phyloP scores from a whole-genome alignment of 2,113 vertebrate species.

The Ochotona princeps region DNA sequence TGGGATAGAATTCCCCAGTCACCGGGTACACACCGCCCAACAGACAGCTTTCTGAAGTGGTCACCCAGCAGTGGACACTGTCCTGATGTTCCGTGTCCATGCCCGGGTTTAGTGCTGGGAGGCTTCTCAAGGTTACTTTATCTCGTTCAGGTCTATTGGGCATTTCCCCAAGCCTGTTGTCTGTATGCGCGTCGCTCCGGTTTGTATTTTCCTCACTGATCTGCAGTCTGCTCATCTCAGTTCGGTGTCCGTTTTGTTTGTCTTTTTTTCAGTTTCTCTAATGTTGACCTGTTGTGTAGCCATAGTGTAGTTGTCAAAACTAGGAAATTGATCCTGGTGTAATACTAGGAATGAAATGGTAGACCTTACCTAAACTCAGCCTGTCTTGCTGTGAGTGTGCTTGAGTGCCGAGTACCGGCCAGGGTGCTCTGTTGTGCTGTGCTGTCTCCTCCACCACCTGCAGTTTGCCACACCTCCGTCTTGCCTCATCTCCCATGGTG shows the following conservation, averaged over 20 bases:
- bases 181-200: neutral
- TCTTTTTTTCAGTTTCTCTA: neutral
- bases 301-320: fast-evolving
- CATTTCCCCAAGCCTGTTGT: neutral
- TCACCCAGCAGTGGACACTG: too few relatives aligned
- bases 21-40: neutral
- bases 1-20: neutral
- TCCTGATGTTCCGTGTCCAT: too few relatives aligned
- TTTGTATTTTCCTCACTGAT: neutral
- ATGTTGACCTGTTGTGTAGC: neutral
- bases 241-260: neutral
- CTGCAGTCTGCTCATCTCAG: neutral
- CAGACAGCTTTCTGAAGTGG: neutral
- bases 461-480: fast-evolving
- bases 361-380: neutral
- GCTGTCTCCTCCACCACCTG: neutral
- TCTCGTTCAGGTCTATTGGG: neutral
- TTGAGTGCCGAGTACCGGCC: neutral
- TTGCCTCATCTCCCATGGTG: neutral
- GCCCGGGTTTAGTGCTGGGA: neutral
- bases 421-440: fast-evolving
- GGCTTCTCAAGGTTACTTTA: too few relatives aligned
- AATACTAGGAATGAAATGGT: neutral
- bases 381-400: too few relatives aligned
- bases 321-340: neutral